Percentiles rank a stretch among this genome's conserved stretches.
These are phyloP conservation scores for Panthera leo DNA, from an alignment of 2,113 vertebrate genomes.

Conservation along the genomic window DNA sequence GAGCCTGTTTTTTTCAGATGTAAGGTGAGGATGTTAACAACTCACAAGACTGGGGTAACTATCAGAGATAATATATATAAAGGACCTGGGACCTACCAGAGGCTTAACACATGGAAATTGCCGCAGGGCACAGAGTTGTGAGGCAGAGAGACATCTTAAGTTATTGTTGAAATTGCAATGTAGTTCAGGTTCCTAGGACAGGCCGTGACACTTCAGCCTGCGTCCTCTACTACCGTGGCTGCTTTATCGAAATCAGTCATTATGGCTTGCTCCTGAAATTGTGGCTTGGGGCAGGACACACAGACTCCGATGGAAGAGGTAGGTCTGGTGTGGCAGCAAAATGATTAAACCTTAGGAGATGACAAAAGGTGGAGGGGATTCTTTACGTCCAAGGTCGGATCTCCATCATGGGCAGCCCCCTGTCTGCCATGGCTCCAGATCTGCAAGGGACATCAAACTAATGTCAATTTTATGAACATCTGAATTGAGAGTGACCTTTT, in stretches of 20 bases:
- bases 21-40: neutral
- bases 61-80: neutral
- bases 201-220: rapidly evolving
- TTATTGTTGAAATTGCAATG: neutral
- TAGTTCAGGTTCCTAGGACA: neutral
- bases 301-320: neutral
- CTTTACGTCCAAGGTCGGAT: neutral
- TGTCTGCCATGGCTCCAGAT: constrained; percentile 11
- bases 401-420: neutral
- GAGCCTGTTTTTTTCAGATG: neutral
- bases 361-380: neutral
- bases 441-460: constrained; percentile 24
- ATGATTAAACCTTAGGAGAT: neutral
- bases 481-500: constrained; percentile 64
- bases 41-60: neutral
- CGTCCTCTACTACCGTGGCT: rapidly evolving
- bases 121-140: neutral
- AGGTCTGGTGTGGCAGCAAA: neutral
- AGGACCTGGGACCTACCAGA: neutral
- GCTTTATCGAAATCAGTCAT: neutral
- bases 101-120: neutral
- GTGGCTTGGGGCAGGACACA: neutral
- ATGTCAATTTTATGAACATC: constrained; percentile 69
- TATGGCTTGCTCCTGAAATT: neutral
- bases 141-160: neutral